These are phyloP conservation scores for Poeciliopsis paucimaculata DNA, from an alignment of 2,797 vertebrate species.

Conservation along the genomic window DNA sequence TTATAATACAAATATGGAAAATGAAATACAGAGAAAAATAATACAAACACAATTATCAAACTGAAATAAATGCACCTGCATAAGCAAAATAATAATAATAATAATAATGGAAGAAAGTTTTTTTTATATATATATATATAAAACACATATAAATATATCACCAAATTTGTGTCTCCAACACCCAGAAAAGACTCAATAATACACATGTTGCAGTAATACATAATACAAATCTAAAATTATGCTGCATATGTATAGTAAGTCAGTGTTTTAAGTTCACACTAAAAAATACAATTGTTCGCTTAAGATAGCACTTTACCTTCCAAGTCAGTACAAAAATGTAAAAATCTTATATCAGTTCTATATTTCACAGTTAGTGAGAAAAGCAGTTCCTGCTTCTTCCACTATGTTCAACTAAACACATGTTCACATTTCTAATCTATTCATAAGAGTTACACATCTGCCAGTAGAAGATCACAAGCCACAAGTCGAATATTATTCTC, in stretches of 20 bases:
- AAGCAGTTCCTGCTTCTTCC: background rate
- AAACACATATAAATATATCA: background rate
- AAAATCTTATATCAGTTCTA: background rate
- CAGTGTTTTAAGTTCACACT: background rate
- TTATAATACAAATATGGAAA: background rate
- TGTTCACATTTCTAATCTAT: background rate
- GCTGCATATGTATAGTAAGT: background rate
- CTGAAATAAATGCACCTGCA: background rate
- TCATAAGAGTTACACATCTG: background rate
- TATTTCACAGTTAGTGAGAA: background rate
- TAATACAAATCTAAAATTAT: background rate
- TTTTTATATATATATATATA: background rate
- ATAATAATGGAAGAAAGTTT: background rate
- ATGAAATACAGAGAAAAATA: background rate
- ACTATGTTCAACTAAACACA: background rate
- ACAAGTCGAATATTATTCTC: background rate
- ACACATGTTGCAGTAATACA: background rate
- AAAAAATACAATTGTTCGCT: background rate
- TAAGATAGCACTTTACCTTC: background rate
- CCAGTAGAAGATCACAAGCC: background rate
- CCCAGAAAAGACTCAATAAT: background rate
- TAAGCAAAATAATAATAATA: background rate
- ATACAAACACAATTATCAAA: background rate
- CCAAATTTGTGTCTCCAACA: background rate
- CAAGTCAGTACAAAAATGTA: background rate